These are phyloP conservation scores for Toxotes jaculatrix DNA, from an alignment of 2,113 vertebrate species.

Conservation along the genomic window DNA sequence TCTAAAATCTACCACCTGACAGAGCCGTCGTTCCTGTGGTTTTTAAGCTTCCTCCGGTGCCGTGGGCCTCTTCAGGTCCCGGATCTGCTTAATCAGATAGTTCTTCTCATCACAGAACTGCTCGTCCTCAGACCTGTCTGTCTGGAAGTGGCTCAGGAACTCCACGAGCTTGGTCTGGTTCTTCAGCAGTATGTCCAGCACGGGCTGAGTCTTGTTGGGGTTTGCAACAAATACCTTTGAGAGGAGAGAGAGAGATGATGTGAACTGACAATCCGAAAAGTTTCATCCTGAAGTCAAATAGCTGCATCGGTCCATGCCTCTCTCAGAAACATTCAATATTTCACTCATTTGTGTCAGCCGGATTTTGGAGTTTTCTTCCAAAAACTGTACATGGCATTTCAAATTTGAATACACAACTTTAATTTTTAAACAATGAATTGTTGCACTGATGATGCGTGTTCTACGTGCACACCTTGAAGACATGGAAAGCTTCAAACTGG, in stretches of 20 bases:
- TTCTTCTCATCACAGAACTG: constrained; percentile 99
- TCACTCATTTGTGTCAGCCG: not conserved
- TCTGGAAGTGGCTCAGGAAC: constrained; percentile 97
- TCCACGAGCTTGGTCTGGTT: constrained; percentile 98
- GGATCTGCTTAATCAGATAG: constrained; percentile 98
- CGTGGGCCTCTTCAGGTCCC: constrained; percentile 92
- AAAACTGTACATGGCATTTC: not conserved
- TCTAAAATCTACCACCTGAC: constrained; percentile 50
- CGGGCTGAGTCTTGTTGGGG: constrained; percentile 96
- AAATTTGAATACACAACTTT: not conserved
- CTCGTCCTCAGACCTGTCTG: constrained; percentile 94
- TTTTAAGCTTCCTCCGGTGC: constrained; percentile 80
- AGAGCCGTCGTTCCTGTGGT: not conserved
- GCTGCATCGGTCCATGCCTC: not conserved
- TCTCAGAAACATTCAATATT: not conserved
- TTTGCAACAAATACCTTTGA: constrained; percentile 97
- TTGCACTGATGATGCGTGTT: not conserved
- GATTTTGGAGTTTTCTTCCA: not conserved
- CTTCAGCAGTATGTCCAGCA: constrained; percentile 97
- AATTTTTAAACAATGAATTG: not conserved
- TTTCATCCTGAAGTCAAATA: not conserved
- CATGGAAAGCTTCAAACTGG: constrained; percentile 98
- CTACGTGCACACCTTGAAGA: constrained; percentile 91
- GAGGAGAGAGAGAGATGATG: constrained; percentile 38
- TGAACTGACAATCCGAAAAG: not conserved